Evolutionary conservation across 2,888 invertebrate genomes (phyloP).

Genomic region (Cephus spinipes): DNA sequence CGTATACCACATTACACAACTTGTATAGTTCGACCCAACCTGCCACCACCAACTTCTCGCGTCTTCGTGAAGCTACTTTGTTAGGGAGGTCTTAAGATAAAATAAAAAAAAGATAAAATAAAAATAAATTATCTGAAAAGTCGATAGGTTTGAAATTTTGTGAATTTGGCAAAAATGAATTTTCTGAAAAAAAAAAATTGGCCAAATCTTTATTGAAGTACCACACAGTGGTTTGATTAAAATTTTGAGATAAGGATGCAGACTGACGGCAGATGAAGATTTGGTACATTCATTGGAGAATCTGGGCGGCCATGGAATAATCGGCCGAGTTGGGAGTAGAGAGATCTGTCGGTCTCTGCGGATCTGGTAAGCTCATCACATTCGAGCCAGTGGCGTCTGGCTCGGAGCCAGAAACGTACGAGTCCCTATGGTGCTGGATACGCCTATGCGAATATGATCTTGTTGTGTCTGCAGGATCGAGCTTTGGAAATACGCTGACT

Average conservation of each 20-base stretch:
- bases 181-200: too few relatives aligned
- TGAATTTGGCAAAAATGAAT: too few relatives aligned
- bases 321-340: constrained; percentile 15
- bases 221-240: too few relatives aligned
- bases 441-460: constrained; percentile 36
- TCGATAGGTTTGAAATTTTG: too few relatives aligned
- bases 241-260: background rate
- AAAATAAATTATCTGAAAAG: too few relatives aligned
- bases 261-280: background rate
- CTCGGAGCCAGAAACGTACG: constrained; percentile 18
- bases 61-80: background rate
- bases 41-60: background rate
- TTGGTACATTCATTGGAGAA: background rate
- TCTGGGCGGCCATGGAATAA: constrained; percentile 42
- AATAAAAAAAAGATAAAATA: background rate
- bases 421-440: constrained; percentile 16
- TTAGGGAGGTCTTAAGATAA: background rate
- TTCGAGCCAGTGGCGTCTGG: constrained; percentile 23
- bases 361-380: constrained; percentile 20
- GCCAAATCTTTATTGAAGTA: too few relatives aligned
- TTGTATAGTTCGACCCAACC: background rate
- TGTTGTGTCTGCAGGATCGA: constrained; percentile 34
- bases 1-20: background rate
- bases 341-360: constrained; percentile 11
- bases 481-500: constrained; percentile 35